Evolutionary conservation across 2,113 vertebrate genomes (phyloP), one percentile per base, ranked within the genome.

Genomic region (Corvus moneduloides): DNA sequence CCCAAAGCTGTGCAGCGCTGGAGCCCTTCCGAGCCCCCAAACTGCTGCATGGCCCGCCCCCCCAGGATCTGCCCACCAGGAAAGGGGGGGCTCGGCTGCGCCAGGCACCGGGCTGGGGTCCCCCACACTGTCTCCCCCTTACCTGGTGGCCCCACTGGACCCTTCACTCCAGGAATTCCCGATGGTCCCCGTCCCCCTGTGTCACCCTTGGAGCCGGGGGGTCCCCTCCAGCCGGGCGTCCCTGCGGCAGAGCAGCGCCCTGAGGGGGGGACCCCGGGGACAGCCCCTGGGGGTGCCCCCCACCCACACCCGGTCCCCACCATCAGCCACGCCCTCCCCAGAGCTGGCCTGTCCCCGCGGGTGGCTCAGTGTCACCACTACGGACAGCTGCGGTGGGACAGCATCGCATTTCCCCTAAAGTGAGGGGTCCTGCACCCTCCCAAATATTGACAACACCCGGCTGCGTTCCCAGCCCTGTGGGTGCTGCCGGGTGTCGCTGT

Each of bases 81-180:
- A 56, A 9, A 2, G 11, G n/a, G 24, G n/a, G 13, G 48, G 41
- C 92, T 68, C 5, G 2, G 49, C 49, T 3, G 28, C n/a, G 46
- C 51, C 62, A 13, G 33, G 48, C 43, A 46, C 48, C 2, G 1
- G 10, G 19, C 20, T 16, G 68, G n/a, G 14, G 30, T 46, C 49
- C 66, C 54, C 48, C n/a, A 18, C 18, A 4, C 12, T 13, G 1
- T 13, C 32, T 16, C 59, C 71, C 24, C 44, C 94, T 97, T 96
- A 99, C 99, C 99, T 98, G 98, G 97, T 1, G 98, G 98, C 89
- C 99, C 99, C 13, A 39, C 6, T 1, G 95, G 95, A 55, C 99
- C 99, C 97, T 97, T 98, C 26, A 86, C 90, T 66, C 99, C 99
- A 2, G 98, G 98, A 32, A 87, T 20, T 52, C 98, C 98, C 4